Evolutionary conservation across 2,888 invertebrate species (phyloP).

Genomic region (Zhengitettix transpicula): DNA sequence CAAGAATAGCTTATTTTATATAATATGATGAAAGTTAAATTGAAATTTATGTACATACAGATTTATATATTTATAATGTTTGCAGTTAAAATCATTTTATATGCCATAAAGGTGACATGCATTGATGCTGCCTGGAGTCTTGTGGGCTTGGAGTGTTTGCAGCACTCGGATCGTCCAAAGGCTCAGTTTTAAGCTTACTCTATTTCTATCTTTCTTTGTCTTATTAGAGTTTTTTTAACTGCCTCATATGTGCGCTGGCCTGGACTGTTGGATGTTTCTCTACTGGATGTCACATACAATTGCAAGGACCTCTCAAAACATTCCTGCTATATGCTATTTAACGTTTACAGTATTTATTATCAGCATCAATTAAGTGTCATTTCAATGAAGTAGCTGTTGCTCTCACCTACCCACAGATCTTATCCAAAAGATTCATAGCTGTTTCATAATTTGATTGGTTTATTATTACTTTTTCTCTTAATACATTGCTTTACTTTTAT

Average conservation of each 20-base stretch:
- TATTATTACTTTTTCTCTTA: not conserved
- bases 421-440: not conserved
- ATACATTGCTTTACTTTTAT: conserved; percentile 2
- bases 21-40: no score
- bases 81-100: no score
- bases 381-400: not conserved
- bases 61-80: no score
- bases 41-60: no score
- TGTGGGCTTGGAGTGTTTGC: no score
- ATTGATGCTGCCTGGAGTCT: no score
- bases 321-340: conserved; percentile 19
- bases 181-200: not conserved
- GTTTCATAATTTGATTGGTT: not conserved
- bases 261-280: conserved; percentile 9
- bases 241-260: conserved; percentile 1
- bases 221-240: not conserved
- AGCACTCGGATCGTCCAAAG: not conserved
- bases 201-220: conserved; percentile 1
- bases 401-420: not conserved
- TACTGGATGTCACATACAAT: conserved; percentile 10
- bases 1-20: no score
- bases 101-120: no score
- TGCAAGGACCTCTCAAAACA: conserved; percentile 32
- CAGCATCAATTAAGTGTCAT: not conserved
- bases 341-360: conserved; percentile 3